Base-by-base conservation (phyloP, 2,888 invertebrate species). In the Serrognathus titanus region DNA sequence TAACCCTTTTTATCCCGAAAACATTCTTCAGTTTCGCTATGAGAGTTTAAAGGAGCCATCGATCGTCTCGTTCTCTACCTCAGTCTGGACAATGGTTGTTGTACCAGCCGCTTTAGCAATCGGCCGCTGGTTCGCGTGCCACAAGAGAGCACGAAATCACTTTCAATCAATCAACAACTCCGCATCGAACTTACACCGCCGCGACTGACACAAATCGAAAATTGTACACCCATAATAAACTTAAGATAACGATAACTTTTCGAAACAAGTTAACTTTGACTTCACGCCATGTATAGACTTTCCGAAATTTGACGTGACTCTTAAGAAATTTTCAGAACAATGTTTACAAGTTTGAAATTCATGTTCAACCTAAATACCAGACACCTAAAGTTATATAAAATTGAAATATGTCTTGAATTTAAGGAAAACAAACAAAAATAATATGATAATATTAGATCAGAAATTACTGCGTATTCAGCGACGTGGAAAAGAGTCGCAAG, bases 81-180 rank as follows among this genome's bases (percentile, higher is more conserved):
- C 59, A 64, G 63, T 66, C 65, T 63, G 64, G 64, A 63, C 65
- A 60, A 24, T 31, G 43, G 41, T 51, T 51, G 51, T 51, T 51
- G 51, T 51, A 51, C 51, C 51, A 51, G 41, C 51, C 51, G 43
- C 51, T 51, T 43, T 38, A 31, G 51, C 43, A 51, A 51, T 51
- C 39, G 51, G 51, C 40, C 38, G 51, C 40, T 51, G 51, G 51
- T 51, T 51, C 51, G 51, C 51, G 51, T 51, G 51, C 51, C 51
- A 12, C 43, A n/a, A 13, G 24, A 47, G 51, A 67, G 62, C 66
- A 67, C 57, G 65, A 64, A 69, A 69, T 69, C 67, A 66, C 66
- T 68, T 66, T 65, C 64, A 68, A 66, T 68, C 68, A 67, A 68
- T 69, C 69, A 69, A 51, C 39, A 36, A 40, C 20, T 35, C 16